Conservation (phyloP, 2,797 vertebrate species). For the Nyctalus aviator region DNA sequence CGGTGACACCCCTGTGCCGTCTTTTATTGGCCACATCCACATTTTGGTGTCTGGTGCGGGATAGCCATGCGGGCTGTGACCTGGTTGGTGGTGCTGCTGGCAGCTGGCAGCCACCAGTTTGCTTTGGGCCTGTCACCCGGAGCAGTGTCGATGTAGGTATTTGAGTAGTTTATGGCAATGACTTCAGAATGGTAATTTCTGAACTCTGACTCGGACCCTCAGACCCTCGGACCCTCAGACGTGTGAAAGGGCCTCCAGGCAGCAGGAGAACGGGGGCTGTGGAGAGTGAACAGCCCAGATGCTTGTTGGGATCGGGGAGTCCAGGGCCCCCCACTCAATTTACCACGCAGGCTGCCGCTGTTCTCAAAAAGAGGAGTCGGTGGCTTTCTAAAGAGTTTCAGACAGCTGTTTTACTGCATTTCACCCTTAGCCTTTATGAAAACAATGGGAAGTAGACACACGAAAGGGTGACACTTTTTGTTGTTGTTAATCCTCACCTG, state of each 20-base stretch:
- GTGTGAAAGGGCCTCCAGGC: neutral
- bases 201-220: neutral
- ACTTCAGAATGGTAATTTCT: neutral
- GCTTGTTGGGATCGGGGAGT: neutral
- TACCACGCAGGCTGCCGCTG: too few species aligned
- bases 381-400: neutral
- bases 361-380: neutral
- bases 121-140: neutral
- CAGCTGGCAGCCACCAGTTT: neutral
- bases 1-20: neutral
- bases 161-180: neutral
- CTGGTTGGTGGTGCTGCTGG: neutral
- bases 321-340: neutral
- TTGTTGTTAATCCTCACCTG: too few species aligned
- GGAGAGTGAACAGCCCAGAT: neutral
- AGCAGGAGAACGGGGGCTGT: neutral
- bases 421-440: neutral
- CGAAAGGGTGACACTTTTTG: neutral
- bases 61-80: neutral
- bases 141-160: neutral
- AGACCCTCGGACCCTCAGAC: too few species aligned
- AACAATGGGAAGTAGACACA: neutral
- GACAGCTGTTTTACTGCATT: neutral
- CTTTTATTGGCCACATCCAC: neutral
- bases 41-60: neutral